Base-by-base conservation (phyloP, 2,888 invertebrate species). In the Trissolcus japonicus region DNA sequence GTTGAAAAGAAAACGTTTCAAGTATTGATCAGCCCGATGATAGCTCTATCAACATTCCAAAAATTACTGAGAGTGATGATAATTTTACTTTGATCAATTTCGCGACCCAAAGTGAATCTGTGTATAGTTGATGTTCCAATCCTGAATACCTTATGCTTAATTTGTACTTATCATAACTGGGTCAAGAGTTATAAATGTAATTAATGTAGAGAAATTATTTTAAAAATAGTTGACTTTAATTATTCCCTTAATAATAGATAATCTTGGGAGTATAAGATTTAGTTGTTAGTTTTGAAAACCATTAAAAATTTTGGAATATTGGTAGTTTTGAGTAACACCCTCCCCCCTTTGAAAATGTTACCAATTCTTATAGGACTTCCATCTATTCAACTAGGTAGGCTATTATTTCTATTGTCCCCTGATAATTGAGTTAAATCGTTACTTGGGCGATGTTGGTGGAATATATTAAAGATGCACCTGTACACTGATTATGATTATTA, bases 21-120 rank as follows among this genome's bases (percentile, higher is more conserved):
- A 35, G 16, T 68, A 60, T 60, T 60, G 54, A 60, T 55, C 60
- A 60, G 25, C 9, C 59, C 35, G 13, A 55, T 40, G 46, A 61
- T 21, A 54, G 29, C 29, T 61, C 61, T 69, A 61, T 60, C 68
- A 68, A 55, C 54, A 51, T 68, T 61, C 61, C 46, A 57, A 54
- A 68, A 46, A 56, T 40, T 56, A 50, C 48, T 0, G 13, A 51
- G 29, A 2, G 25, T 25, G 25, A 46, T 46, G 40, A 29, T 50
- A 65, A 41, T 41, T 62, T 9, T 14, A 43, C 7, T 63, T 16
- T 29, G 43, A 54, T 53, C 19, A 50, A 51, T 19, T 35, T 51
- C 50, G 19, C 40, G 53, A 29, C 40, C 17, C 17, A 9, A 16
- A 16, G 16, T 48, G 1, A 13, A 17, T 16, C 9, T 59, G 21